Percentiles rank a stretch among this genome's conserved stretches.
These are phyloP conservation scores for Falco biarmicus DNA, from an alignment of 2,797 vertebrate genomes.

Conservation along the genomic window DNA sequence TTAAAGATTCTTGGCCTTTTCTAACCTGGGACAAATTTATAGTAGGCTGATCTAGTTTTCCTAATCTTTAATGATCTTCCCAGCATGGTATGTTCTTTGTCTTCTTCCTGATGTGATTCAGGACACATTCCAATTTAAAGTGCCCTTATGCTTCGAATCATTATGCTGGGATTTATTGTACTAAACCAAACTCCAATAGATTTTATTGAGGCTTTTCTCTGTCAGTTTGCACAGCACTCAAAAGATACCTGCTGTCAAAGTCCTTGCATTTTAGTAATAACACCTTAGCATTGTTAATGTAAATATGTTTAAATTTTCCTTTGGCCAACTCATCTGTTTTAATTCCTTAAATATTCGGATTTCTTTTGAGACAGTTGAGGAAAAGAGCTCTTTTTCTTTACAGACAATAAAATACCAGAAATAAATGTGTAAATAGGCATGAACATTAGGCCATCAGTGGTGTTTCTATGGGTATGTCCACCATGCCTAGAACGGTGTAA, in stretches of 20 bases:
- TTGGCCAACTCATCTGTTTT: not conserved
- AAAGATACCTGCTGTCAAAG: not conserved
- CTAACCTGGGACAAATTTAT: not conserved
- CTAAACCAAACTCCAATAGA: not conserved
- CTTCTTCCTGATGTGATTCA: not conserved
- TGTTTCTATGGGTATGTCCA: not conserved
- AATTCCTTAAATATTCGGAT: not conserved
- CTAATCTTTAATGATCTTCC: not conserved
- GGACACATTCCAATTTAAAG: not conserved
- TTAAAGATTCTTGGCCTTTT: not conserved
- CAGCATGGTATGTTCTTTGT: not conserved
- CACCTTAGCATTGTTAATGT: not conserved
- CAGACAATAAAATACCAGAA: not conserved
- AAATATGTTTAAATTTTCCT: not conserved
- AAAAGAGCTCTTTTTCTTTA: not conserved
- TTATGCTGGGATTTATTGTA: not conserved
- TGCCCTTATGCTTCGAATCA: not conserved
- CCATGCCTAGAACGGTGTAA: not conserved
- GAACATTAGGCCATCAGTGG: not conserved
- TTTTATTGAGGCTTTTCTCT: not conserved
- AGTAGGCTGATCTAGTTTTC: conserved; percentile 40
- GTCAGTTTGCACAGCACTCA: not conserved
- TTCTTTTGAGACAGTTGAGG: not conserved
- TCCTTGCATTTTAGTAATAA: not conserved
- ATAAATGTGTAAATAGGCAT: not conserved